Percentiles rank a stretch among this genome's conserved stretches.
Conservation (phyloP, 1,140 invertebrate genomes). For the Paraescarpia echinospica region DNA sequence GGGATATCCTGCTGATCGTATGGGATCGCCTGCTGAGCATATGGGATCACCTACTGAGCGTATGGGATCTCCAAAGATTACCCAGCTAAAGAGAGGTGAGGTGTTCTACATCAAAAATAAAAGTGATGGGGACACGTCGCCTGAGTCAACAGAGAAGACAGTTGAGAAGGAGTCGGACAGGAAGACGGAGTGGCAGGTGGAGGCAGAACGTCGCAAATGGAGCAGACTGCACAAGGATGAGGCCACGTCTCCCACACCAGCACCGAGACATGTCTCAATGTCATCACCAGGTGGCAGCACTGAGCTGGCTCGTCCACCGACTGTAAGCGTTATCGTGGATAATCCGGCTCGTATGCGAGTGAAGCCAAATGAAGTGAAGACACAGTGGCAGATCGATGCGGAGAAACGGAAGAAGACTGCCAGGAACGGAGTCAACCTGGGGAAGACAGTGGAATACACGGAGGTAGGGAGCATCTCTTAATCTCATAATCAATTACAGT, state of each 20-base stretch:
- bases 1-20: background rate
- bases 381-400: background rate
- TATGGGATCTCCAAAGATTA: background rate
- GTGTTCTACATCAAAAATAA: background rate
- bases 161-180: background rate
- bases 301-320: background rate
- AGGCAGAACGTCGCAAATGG: background rate
- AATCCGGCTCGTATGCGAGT: background rate
- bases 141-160: background rate
- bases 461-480: background rate
- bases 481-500: too few relatives aligned
- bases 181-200: background rate
- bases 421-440: background rate
- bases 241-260: background rate
- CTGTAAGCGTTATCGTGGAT: background rate
- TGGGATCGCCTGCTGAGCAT: background rate
- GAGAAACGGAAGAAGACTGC: background rate
- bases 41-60: background rate
- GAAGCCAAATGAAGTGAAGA: background rate
- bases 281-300: background rate
- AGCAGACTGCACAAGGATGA: background rate
- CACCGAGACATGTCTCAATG: background rate
- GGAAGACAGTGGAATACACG: background rate
- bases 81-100: background rate
- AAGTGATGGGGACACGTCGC: background rate